Percentiles rank a stretch among this genome's conserved stretches.
These are phyloP conservation scores for Chiridota heheva DNA, from an alignment of 35 echinoderm and acorn worm species.

Conservation along the genomic window DNA sequence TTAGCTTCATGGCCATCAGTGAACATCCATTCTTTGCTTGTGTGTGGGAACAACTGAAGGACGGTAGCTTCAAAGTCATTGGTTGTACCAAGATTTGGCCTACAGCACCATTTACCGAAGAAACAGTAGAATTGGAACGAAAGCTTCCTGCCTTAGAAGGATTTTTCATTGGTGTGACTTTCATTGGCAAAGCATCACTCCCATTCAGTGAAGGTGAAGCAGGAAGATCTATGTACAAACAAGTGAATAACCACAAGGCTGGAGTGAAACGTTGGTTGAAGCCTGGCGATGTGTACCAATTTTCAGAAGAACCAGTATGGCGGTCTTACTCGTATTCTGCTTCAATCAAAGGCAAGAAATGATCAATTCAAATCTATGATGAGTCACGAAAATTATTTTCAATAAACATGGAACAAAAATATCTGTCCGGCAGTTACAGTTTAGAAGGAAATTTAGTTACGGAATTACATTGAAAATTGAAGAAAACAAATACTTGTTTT, in stretches of 20 bases:
- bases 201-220: not conserved
- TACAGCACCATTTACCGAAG: not conserved
- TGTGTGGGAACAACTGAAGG: slow-evolving; percentile 7
- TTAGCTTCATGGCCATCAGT: slow-evolving; percentile 13
- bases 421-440: no score
- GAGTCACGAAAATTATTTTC: no score
- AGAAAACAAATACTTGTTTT: no score
- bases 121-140: not conserved
- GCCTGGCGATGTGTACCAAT: not conserved
- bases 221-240: not conserved
- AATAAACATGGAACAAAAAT: no score
- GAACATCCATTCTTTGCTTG: not conserved
- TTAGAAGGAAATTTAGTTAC: no score
- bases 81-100: slow-evolving; percentile 27
- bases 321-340: slow-evolving; percentile 26
- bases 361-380: no score
- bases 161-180: slow-evolving; percentile 18
- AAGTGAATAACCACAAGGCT: slow-evolving; percentile 11
- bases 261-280: not conserved
- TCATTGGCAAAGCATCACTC: not conserved
- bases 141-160: slow-evolving; percentile 22
- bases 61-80: slow-evolving; percentile 23
- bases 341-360: not conserved
- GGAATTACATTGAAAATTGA: no score
- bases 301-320: not conserved